Percentiles rank a stretch among this genome's conserved stretches.
phyloP scores from a whole-genome alignment of 2,113 vertebrate genomes.

The Anser cygnoides region DNA sequence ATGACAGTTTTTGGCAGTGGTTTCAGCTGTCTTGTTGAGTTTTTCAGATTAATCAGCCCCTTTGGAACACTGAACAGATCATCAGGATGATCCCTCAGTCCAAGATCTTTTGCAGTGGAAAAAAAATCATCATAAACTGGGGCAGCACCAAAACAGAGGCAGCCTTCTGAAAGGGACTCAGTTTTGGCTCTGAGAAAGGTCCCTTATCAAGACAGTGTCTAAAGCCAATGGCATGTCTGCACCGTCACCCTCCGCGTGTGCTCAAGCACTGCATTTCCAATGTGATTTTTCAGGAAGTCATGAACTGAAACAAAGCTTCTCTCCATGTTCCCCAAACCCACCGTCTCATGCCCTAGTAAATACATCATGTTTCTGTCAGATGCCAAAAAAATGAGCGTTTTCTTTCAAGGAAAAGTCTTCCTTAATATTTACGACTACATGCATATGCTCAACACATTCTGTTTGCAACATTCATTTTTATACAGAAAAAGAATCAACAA shows the following conservation, averaged over 20 bases:
- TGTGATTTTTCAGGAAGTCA: neutral
- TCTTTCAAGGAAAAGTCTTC: neutral
- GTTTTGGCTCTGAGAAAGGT: neutral
- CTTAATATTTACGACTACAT: rapidly evolving
- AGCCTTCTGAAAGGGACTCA: conserved; percentile 7
- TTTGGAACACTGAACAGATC: conserved; percentile 69
- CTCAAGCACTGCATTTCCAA: neutral
- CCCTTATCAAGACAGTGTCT: conserved; percentile 33
- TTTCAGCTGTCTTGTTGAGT: conserved; percentile 74
- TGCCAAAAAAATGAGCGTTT: neutral
- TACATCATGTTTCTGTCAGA: neutral
- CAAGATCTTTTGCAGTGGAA: conserved; percentile 34
- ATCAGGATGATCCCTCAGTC: conserved; percentile 60
- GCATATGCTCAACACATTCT: neutral
- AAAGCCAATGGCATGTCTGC: conserved; percentile 44
- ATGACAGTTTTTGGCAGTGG: conserved; percentile 70
- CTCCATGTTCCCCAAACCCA: neutral
- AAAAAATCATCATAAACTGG: neutral
- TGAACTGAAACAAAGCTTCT: neutral
- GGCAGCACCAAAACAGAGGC: conserved; percentile 33
- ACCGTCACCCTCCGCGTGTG: neutral
- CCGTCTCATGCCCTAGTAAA: neutral
- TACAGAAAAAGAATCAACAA: neutral
- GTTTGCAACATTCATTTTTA: neutral
- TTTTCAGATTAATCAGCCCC: conserved; percentile 74